Evolutionary conservation across 2,888 invertebrate species (phyloP), one percentile per base, ranked within the genome.

Genomic region (Lepidocyrtinus sp.): DNA sequence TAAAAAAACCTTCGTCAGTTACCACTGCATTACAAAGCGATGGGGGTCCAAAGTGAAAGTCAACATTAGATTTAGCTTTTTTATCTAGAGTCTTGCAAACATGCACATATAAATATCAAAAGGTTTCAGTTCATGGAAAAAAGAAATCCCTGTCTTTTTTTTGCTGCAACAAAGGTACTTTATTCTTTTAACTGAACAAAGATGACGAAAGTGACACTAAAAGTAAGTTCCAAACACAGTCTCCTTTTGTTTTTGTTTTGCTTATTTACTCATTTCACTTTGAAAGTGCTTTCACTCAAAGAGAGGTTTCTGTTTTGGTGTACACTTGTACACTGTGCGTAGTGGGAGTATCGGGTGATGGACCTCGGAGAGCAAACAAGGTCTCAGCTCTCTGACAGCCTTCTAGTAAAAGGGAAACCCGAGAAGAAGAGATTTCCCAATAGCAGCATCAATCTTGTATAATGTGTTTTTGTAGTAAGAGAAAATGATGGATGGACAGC

Each of bases 401-500:
- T 36, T 9, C 5, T 5, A 36, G 36, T 9, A 36, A 36, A 12
- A 36, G 36, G 12, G 36, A 36, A 12, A 36, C n/a, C n/a, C n/a
- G 36, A 12, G 36, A 36, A 36, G 5, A 12, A 36, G 12, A 36
- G 36, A 36, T 36, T 36, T 5, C 36, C 12, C 36, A 36, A 36
- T 12, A 55, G 9, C 55, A 55, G n/a, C 55, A 55, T 55, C 55
- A 55, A 55, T 55, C 55, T 55, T 55, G 5, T 55, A 55, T 55
- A 55, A 7, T n/a, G 55, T n/a, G 12, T 36, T 36, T 55, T 55
- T 55, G n/a, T 2, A 15, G 55, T 12, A n/a, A n/a, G n/a, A n/a
- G 55, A 55, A 15, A n/a, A 55, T 55, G 55, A 55, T 55, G 55
- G 55, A 55, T 55, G 55, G 55, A 55, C 55, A 55, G 17, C 55